phyloP scores from a whole-genome alignment of 2,888 invertebrate genomes.

The Drosophila seclusa region DNA sequence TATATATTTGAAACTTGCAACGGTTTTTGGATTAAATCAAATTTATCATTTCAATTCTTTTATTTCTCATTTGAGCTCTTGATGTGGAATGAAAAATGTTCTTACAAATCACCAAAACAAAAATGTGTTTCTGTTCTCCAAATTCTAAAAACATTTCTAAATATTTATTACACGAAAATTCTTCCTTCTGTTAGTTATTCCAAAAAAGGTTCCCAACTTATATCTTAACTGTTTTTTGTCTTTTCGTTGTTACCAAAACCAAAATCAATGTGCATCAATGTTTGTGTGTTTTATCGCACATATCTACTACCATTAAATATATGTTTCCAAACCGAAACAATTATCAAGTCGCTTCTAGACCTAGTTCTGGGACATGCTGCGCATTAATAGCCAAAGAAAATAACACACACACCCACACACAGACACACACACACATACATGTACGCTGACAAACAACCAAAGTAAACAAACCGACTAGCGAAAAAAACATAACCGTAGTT shows the following conservation, averaged over 20 bases:
- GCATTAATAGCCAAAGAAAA: slow-evolving; percentile 23
- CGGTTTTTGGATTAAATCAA: not conserved
- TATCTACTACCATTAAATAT: slow-evolving; percentile 16
- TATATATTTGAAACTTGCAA: slow-evolving; percentile 6
- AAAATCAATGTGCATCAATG: slow-evolving; percentile 51
- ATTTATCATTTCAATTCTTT: slow-evolving; percentile 17
- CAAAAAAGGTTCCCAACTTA: slow-evolving; percentile 26
- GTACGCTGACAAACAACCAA: slow-evolving; percentile 19
- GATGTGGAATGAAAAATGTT: slow-evolving; percentile 71
- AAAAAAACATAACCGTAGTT: slow-evolving; percentile 17
- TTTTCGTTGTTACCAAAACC: slow-evolving; percentile 18
- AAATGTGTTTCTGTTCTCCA: slow-evolving; percentile 37
- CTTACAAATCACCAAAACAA: slow-evolving; percentile 19
- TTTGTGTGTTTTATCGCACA: slow-evolving; percentile 59
- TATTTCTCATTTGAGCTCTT: slow-evolving; percentile 49
- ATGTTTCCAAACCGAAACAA: slow-evolving; percentile 18
- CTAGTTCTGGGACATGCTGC: slow-evolving; percentile 43
- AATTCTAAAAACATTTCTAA: slow-evolving; percentile 26
- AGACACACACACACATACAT: slow-evolving; percentile 28
- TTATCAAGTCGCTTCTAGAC: slow-evolving; percentile 55
- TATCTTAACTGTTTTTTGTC: slow-evolving; percentile 22
- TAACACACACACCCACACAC: not conserved
- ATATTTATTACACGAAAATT: not conserved
- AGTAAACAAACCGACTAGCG: slow-evolving; percentile 22
- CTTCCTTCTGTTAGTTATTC: slow-evolving; percentile 2